These are phyloP conservation scores for Phataginus tricuspis DNA, from an alignment of 2,797 vertebrate species.

Conservation along the genomic window DNA sequence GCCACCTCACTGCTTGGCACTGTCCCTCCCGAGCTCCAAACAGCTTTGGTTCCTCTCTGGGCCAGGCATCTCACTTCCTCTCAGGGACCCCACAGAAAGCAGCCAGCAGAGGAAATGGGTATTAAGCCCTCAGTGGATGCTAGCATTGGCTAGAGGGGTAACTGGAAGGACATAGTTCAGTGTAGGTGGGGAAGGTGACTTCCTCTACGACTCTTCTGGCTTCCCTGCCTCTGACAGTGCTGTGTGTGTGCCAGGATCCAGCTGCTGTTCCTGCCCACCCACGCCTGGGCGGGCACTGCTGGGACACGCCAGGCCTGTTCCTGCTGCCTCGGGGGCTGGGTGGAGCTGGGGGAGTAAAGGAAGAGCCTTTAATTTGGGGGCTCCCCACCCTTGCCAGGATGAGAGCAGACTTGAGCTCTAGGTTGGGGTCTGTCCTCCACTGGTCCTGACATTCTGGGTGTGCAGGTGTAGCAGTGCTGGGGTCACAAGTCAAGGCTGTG, in stretches of 20 bases:
- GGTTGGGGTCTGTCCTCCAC: slow-evolving; percentile 62
- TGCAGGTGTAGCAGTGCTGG: not conserved
- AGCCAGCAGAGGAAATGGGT: not conserved
- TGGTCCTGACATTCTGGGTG: slow-evolving; percentile 13
- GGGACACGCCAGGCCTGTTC: slow-evolving; percentile 80
- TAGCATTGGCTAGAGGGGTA: slow-evolving; percentile 13
- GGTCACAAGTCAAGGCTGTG: slow-evolving; percentile 42
- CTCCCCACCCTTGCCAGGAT: slow-evolving; percentile 69
- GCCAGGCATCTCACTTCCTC: slow-evolving; percentile 29
- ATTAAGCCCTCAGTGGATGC: not conserved
- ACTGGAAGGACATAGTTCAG: slow-evolving; percentile 37
- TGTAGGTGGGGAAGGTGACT: slow-evolving; percentile 58
- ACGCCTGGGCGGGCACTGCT: slow-evolving; percentile 81
- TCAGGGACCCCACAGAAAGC: slow-evolving; percentile 32
- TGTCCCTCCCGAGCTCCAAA: not conserved
- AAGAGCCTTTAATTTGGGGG: slow-evolving; percentile 80
- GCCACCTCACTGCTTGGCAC: not conserved
- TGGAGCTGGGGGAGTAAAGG: slow-evolving; percentile 74
- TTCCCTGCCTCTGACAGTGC: slow-evolving; percentile 64
- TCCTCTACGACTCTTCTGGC: slow-evolving; percentile 71
- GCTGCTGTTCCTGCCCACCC: slow-evolving; percentile 80
- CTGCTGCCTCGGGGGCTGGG: slow-evolving; percentile 75
- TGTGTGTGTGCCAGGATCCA: slow-evolving; percentile 74
- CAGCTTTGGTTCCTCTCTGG: slow-evolving; percentile 39
- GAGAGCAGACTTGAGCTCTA: slow-evolving; percentile 71